phyloP scores from a whole-genome alignment of 2,888 invertebrate species.

The Luperina testacea region DNA sequence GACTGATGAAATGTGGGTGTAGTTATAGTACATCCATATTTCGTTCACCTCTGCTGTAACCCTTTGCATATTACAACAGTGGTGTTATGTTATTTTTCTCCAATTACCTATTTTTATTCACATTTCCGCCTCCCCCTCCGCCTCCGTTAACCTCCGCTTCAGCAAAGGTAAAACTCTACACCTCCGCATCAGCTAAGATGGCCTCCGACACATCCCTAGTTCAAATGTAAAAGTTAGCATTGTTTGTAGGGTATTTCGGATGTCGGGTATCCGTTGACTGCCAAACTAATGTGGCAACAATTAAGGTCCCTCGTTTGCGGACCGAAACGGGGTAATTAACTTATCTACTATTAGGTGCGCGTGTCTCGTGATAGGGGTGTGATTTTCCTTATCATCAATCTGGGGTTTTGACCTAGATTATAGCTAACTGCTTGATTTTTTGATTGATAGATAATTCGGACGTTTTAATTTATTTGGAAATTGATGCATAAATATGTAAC shows the following conservation, averaged over 20 bases:
- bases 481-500: neutral
- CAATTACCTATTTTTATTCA: neutral
- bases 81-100: neutral
- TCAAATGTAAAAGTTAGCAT: slow-evolving; percentile 55
- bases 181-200: neutral
- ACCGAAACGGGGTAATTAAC: slow-evolving; percentile 53
- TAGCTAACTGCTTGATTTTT: slow-evolving; percentile 6
- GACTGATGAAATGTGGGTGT: no score
- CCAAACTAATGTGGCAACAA: slow-evolving; percentile 61
- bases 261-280: slow-evolving; percentile 40
- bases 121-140: no score
- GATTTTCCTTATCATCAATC: slow-evolving; percentile 48
- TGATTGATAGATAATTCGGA: neutral
- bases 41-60: neutral
- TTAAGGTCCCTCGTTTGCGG: slow-evolving; percentile 53
- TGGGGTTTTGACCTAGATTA: slow-evolving; percentile 27
- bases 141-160: neutral
- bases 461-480: neutral
- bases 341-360: slow-evolving; percentile 44
- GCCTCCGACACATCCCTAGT: slow-evolving; percentile 18
- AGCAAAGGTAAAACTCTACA: neutral
- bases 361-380: slow-evolving; percentile 37
- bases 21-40: no score
- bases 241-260: slow-evolving; percentile 44
- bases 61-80: neutral